These are phyloP conservation scores for Diprion similis DNA, from an alignment of 1,140 invertebrate species.

Conservation along the genomic window DNA sequence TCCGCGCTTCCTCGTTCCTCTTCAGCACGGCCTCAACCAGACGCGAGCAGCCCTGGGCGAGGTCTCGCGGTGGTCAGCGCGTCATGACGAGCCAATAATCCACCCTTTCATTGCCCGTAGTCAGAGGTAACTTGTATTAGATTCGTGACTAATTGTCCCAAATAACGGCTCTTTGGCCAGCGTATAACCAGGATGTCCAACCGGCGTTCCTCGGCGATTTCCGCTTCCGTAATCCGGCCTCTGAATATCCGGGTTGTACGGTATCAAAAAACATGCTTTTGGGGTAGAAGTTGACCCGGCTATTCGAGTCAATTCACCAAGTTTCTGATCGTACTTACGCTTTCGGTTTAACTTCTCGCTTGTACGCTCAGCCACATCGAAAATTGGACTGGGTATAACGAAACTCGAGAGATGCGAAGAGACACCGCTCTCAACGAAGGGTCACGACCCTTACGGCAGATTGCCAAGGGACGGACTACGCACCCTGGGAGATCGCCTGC, in stretches of 20 bases:
- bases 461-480: constrained; percentile 42
- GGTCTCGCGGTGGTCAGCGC: neutral
- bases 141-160: neutral
- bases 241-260: too few relatives aligned
- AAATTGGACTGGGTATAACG: neutral
- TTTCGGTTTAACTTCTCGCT: too few relatives aligned
- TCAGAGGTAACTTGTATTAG: neutral
- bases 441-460: constrained; percentile 33
- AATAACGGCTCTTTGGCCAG: neutral
- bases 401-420: constrained; percentile 17
- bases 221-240: too few relatives aligned
- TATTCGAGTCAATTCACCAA: neutral
- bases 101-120: neutral
- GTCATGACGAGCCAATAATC: neutral
- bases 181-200: too few relatives aligned
- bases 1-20: neutral
- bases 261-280: neutral
- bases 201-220: too few relatives aligned
- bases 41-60: neutral
- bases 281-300: neutral
- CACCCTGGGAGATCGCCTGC: constrained; percentile 33
- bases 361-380: too few relatives aligned
- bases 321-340: neutral
- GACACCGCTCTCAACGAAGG: constrained; percentile 18
- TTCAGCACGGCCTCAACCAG: neutral